Evolutionary conservation across 2,113 vertebrate species (phyloP).

Genomic region (Acrocephalus arundinaceus): DNA sequence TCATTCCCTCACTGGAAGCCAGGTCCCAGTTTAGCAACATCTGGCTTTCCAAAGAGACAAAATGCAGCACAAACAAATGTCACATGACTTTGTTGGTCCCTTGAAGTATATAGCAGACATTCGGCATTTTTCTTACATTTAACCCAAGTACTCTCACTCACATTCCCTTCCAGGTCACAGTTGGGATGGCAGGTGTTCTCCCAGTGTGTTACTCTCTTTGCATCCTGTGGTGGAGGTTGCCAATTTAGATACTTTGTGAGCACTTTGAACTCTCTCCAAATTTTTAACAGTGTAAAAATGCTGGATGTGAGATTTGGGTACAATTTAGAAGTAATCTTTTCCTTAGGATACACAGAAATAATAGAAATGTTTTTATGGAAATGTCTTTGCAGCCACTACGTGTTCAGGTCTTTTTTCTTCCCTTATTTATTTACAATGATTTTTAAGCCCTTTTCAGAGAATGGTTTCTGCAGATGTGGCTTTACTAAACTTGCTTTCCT

Average conservation of each 20-base stretch:
- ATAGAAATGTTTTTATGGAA: background rate
- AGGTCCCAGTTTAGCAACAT: slow-evolving; percentile 6
- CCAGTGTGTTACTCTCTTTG: background rate
- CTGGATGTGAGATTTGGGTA: background rate
- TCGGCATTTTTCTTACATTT: slow-evolving; percentile 56
- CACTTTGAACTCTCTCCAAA: background rate
- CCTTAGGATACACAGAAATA: background rate
- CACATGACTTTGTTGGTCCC: background rate
- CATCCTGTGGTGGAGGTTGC: background rate
- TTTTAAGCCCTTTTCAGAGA: background rate
- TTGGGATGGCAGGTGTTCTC: slow-evolving; percentile 69
- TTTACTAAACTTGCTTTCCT: background rate
- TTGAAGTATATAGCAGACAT: background rate
- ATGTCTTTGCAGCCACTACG: background rate
- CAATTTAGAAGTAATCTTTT: background rate
- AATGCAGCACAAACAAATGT: background rate
- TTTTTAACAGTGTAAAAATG: background rate
- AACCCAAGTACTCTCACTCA: slow-evolving; percentile 7
- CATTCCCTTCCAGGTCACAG: slow-evolving; percentile 39
- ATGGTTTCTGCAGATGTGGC: background rate
- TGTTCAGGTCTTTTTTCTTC: background rate
- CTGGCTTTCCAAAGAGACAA: slow-evolving; percentile 9
- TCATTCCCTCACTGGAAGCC: background rate
- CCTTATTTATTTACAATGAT: background rate
- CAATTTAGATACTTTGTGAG: background rate